phyloP scores from a whole-genome alignment of 2,797 vertebrate species.

The Ambastaia sidthimunki region DNA sequence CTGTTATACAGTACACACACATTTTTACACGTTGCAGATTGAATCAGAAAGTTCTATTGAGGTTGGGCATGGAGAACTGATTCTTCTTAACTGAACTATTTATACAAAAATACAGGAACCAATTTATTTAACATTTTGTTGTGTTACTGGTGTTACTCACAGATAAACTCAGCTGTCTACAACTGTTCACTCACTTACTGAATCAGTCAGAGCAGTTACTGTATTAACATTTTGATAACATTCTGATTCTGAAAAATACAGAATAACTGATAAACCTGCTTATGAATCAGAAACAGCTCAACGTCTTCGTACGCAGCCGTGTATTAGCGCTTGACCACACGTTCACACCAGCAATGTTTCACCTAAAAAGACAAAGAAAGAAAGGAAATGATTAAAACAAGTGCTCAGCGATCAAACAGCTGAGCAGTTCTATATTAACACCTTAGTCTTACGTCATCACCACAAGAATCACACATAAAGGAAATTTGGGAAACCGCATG shows the following conservation, averaged over 20 bases:
- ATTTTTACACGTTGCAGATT: background rate
- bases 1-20: conserved; percentile 70
- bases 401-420: conserved; percentile 23
- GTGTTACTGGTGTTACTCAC: background rate
- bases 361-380: conserved; percentile 74
- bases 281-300: conserved; percentile 85
- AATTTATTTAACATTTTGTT: background rate
- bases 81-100: background rate
- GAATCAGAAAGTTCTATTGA: background rate
- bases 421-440: background rate
- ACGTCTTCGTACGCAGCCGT: conserved; percentile 82
- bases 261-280: conserved; percentile 80
- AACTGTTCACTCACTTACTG: no score
- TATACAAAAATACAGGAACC: background rate
- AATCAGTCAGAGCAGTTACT: no score
- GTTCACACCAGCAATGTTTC: conserved; percentile 95
- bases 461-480: background rate
- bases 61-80: background rate
- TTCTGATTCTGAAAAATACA: background rate
- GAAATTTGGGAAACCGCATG: conserved; percentile 30
- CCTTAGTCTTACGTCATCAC: background rate
- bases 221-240: no score
- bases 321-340: conserved; percentile 87
- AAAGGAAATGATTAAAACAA: conserved; percentile 34
- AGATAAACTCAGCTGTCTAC: no score